Base-by-base conservation (phyloP, 1,140 invertebrate species). In the Helicoverpa armigera region DNA sequence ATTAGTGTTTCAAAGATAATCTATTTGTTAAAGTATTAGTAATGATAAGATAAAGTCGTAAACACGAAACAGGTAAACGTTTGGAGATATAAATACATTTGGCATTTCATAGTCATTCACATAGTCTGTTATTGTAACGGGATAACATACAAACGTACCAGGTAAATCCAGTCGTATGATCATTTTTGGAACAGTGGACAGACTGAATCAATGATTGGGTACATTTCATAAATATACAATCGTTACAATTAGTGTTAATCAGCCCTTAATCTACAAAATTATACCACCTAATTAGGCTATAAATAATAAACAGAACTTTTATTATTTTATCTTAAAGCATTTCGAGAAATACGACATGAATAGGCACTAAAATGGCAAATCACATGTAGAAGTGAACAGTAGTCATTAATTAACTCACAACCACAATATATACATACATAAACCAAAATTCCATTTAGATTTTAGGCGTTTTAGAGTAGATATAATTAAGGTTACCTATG, bases 291-390 rank as follows among this genome's bases (percentile, higher is more conserved):
- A 10, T 78, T 78, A 78, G 53, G 65, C 65, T 77, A 79, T 70
- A 79, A 58, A 73, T 72, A 76, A 76, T 56, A 61, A 72, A 80
- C 60, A 67, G 61, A 65, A 67, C 48, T 67, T 53, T n/a, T 43
- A 76, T 85, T 81, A 78, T 60, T 77, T 78, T 63, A 82, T 13
- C 56, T 85, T 87, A 85, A 85, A 85, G 82, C 82, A 86, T 83
- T 80, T 85, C 48, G 81, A 86, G 82, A 88, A 85, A 83, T 79
- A 80, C 77, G 78, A 90, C 83, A 86, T 80, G 83, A 91, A 82
- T 91, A 94, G 92, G 91, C 91, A 94, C 91, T 91, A 91, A 90
- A 91, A 93, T 90, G 91, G 92, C 90, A 91, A 93, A 90, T 93
- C 89, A 92, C 91, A 92, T 88, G 85, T 80, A 80, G 82, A 89